phyloP scores from a whole-genome alignment of 1,140 invertebrate species.

The Sarcophaga peregrina region DNA sequence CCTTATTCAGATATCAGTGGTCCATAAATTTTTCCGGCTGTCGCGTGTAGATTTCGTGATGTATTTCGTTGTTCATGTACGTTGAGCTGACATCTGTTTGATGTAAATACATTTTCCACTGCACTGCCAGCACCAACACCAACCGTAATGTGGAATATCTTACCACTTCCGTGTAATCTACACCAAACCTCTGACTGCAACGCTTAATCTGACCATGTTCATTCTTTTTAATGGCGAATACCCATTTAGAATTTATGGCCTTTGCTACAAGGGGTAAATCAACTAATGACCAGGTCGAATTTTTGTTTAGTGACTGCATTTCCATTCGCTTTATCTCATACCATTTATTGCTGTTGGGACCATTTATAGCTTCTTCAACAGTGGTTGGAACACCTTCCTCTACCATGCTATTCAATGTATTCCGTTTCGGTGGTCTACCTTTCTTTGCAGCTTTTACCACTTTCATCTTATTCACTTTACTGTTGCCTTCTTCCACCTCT shows the following conservation, averaged over 20 bases:
- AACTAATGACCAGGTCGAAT: slow-evolving; percentile 46
- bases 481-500: no score
- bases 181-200: not conserved
- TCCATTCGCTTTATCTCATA: not conserved
- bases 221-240: slow-evolving; percentile 47
- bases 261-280: slow-evolving; percentile 45
- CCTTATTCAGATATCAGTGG: not conserved
- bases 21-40: not conserved
- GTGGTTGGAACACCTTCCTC: not conserved
- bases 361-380: slow-evolving; percentile 3
- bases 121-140: not conserved
- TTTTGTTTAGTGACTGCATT: not conserved
- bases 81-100: slow-evolving; percentile 49
- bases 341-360: not conserved
- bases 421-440: slow-evolving; percentile 33
- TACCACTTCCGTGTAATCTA: slow-evolving; percentile 32
- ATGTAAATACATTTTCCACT: slow-evolving; percentile 43
- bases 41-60: slow-evolving; percentile 30
- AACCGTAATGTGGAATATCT: slow-evolving; percentile 25
- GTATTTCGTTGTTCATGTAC: slow-evolving; percentile 48
- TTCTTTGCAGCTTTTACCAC: no score
- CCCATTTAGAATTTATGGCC: slow-evolving; percentile 50
- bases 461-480: no score
- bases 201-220: slow-evolving; percentile 30
- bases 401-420: slow-evolving; percentile 3